Evolutionary conservation across 2,888 invertebrate species (phyloP).

Genomic region (Phaonia tiefii): DNA sequence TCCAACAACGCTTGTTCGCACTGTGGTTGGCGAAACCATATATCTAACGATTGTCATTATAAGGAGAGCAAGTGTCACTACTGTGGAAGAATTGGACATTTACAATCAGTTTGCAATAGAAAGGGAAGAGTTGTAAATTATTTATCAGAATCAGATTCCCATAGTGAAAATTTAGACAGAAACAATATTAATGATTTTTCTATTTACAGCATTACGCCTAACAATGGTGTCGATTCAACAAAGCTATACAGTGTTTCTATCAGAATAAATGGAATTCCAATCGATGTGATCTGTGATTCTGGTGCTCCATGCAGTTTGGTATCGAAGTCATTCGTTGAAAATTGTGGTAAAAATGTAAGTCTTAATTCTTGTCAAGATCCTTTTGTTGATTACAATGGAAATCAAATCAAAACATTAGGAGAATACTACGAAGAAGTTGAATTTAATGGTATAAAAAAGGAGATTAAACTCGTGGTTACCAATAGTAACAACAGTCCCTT

Average conservation of each 20-base stretch:
- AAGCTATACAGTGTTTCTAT: conserved; percentile 44
- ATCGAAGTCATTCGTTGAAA: conserved; percentile 37
- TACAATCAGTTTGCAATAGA: conserved; percentile 37
- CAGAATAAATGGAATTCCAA: conserved; percentile 42
- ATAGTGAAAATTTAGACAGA: no score
- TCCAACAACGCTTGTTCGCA: conserved; percentile 36
- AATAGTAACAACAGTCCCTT: conserved; percentile 46
- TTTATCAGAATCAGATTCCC: conserved; percentile 38
- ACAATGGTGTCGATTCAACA: conserved; percentile 43
- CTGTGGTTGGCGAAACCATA: conserved; percentile 49
- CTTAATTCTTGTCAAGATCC: conserved; percentile 40
- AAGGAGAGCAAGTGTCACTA: conserved; percentile 42
- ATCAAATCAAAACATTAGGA: conserved; percentile 32
- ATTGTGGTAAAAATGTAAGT: conserved; percentile 44
- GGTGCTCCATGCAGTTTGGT: conserved; percentile 54
- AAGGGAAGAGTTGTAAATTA: conserved; percentile 40
- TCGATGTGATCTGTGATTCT: conserved; percentile 46
- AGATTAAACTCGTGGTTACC: conserved; percentile 52
- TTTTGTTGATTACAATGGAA: conserved; percentile 43
- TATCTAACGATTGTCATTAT: conserved; percentile 48
- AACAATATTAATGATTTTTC: conserved; percentile 38
- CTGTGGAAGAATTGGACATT: conserved; percentile 46
- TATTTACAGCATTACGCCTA: conserved; percentile 54
- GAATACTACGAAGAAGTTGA: conserved; percentile 36
- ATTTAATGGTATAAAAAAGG: conserved; percentile 28